Percentiles rank a stretch among this genome's conserved stretches.
Conservation (phyloP, 2,797 vertebrate genomes). For the Enteromius argenteus region DNA sequence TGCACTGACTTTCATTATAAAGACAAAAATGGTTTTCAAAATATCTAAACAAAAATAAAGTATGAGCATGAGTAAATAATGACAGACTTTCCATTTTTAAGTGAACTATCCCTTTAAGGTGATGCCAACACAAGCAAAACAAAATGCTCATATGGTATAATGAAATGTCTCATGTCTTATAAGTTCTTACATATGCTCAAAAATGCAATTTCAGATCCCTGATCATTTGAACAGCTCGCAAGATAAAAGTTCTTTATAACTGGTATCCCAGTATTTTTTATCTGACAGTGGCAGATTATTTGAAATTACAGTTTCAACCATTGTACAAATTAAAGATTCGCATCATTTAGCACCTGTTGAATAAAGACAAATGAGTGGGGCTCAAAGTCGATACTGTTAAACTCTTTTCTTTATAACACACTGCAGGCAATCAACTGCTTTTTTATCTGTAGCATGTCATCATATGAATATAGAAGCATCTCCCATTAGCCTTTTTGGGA, state of each 20-base stretch:
- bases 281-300: not conserved
- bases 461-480: conserved; percentile 67
- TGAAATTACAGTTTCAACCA: not conserved
- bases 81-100: not conserved
- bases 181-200: not conserved
- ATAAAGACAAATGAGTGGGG: conserved; percentile 1
- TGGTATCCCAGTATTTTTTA: conserved; percentile 4
- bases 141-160: not conserved
- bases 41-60: not conserved
- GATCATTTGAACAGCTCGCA: not conserved
- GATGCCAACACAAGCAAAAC: not conserved
- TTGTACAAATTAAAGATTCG: conserved; percentile 17
- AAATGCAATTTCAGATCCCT: not conserved
- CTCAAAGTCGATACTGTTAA: conserved; percentile 18
- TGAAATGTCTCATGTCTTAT: not conserved
- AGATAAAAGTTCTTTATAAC: not conserved
- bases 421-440: conserved; percentile 26
- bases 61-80: not conserved
- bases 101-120: not conserved
- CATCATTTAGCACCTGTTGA: conserved; percentile 2
- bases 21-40: not conserved
- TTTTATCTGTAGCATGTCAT: conserved; percentile 58
- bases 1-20: not conserved
- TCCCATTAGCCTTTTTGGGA: conserved; percentile 71
- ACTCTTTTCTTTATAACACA: not conserved